phyloP scores from a whole-genome alignment of 2,113 vertebrate genomes.

The Rattus norvegicus region DNA sequence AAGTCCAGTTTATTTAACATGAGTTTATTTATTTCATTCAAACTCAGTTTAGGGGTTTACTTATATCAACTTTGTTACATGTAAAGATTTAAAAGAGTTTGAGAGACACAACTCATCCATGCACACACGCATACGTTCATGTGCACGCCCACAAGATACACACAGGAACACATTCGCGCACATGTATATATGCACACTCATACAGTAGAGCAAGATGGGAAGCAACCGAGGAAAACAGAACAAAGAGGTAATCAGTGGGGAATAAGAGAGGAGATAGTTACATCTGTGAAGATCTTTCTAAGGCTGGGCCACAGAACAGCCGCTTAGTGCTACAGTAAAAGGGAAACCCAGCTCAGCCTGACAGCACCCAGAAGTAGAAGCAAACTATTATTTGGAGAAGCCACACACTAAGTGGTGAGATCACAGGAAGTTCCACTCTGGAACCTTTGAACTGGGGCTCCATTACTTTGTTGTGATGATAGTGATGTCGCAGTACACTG shows the following conservation, averaged over 20 bases:
- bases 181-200: neutral
- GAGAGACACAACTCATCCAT: neutral
- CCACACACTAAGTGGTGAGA: neutral
- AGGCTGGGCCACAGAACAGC: neutral
- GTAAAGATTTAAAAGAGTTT: conserved; percentile 28
- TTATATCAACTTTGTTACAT: conserved; percentile 28
- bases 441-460: neutral
- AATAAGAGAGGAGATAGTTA: neutral
- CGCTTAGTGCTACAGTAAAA: neutral
- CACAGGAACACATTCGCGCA: neutral
- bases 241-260: neutral
- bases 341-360: neutral
- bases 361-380: neutral
- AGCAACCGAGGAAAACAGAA: neutral
- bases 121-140: too few relatives aligned
- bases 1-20: neutral
- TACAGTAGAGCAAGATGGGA: neutral
- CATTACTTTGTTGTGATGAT: neutral
- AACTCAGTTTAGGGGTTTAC: conserved; percentile 31
- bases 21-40: conserved; percentile 36
- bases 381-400: conserved; percentile 19
- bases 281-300: neutral
- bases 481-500: neutral
- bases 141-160: too few relatives aligned
- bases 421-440: neutral